A percentile compares a stretch with the other conserved stretches of the same genome.
Conservation (phyloP, 2,113 vertebrate genomes). For the Argyrosomus japonicus region DNA sequence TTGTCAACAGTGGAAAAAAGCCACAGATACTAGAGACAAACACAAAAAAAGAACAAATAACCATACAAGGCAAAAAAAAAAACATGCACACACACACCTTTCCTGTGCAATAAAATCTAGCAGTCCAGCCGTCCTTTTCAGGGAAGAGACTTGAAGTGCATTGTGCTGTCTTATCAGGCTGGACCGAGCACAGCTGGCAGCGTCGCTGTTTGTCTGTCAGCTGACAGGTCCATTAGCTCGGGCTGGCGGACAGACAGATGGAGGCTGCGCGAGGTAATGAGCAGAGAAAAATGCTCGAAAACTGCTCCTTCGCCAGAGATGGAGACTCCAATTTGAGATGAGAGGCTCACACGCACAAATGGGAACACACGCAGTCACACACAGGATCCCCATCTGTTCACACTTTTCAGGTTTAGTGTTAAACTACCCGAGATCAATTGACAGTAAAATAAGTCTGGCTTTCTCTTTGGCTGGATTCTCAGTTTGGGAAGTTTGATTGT, state of each 20-base stretch:
- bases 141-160: conserved; percentile 37
- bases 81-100: conserved; percentile 7
- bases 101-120: conserved; percentile 18
- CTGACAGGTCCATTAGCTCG: conserved; percentile 72
- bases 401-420: conserved; percentile 52
- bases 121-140: conserved; percentile 31
- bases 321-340: conserved; percentile 44
- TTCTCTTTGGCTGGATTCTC: conserved; percentile 8
- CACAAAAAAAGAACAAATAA: conserved; percentile 68
- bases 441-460: conserved; percentile 22
- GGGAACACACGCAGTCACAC: conserved; percentile 31
- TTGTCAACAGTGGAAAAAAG: conserved; percentile 77
- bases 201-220: conserved; percentile 67
- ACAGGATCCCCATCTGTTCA: conserved; percentile 63
- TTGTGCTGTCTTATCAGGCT: conserved; percentile 51
- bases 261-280: conserved; percentile 72
- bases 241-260: conserved; percentile 69
- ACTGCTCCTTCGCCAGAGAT: conserved; percentile 28
- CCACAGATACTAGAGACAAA: conserved; percentile 53
- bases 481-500: conserved; percentile 18
- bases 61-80: conserved; percentile 57
- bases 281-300: conserved; percentile 49
- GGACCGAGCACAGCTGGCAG: conserved; percentile 73
- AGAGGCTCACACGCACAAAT: conserved; percentile 32
- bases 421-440: conserved; percentile 46